A percentile compares a stretch with the other conserved stretches of the same genome.
Conservation (phyloP, 2,888 invertebrate genomes). For the Ophraella communa region DNA sequence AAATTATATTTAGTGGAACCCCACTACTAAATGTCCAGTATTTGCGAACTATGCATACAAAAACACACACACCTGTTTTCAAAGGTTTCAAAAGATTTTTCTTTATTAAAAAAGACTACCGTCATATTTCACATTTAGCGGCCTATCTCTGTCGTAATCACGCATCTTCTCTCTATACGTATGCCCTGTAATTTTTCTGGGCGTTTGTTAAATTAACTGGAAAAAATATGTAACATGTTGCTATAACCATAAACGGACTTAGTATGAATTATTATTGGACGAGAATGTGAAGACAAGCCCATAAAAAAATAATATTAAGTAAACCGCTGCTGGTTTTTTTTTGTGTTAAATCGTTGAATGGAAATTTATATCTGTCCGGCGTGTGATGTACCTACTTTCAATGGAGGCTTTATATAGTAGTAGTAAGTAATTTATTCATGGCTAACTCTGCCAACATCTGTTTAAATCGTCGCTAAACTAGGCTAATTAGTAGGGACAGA, state of each 20-base stretch:
- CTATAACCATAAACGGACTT: slow-evolving; percentile 8
- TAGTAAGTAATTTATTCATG: not conserved
- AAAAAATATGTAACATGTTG: slow-evolving; percentile 25
- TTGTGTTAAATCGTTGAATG: not conserved
- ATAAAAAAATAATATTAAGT: slow-evolving; percentile 20
- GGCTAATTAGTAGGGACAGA: not conserved
- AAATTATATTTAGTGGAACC: no score
- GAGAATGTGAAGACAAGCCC: slow-evolving; percentile 20
- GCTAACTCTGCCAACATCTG: no score
- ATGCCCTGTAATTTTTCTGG: slow-evolving; percentile 5
- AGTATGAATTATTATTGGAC: slow-evolving; percentile 15
- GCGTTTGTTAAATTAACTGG: slow-evolving; percentile 21
- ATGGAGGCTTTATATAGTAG: slow-evolving; percentile 8
- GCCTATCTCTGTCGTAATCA: slow-evolving; percentile 15
- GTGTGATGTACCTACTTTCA: slow-evolving; percentile 18
- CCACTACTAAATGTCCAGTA: no score
- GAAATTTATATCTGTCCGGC: slow-evolving; percentile 15
- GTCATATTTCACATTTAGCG: slow-evolving; percentile 9
- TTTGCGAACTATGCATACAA: no score
- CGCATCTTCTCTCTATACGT: no score
- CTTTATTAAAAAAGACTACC: slow-evolving; percentile 3
- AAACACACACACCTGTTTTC: not conserved
- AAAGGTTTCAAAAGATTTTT: slow-evolving; percentile 7
- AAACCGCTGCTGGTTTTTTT: slow-evolving; percentile 8
- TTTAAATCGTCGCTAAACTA: not conserved